Conservation (phyloP, 35 echinoderm and acorn worm genomes). For the Patiria miniata region DNA sequence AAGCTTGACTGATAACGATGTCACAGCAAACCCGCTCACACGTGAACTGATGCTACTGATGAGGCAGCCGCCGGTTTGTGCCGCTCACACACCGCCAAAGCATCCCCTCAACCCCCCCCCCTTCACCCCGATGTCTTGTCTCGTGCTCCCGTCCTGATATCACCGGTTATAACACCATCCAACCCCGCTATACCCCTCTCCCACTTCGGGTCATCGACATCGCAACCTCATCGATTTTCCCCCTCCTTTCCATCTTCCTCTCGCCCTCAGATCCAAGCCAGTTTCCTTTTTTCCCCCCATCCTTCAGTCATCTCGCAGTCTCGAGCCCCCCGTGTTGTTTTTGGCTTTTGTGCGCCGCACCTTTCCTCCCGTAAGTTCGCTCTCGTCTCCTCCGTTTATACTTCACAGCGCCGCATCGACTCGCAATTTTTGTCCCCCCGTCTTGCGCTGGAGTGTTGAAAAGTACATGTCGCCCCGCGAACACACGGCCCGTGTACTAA, state of each 20-base stretch:
- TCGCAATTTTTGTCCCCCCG: no score
- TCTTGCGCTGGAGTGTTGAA: not conserved
- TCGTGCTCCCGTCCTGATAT: no score
- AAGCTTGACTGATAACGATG: no score
- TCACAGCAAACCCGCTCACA: not conserved
- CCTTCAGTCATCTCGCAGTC: not conserved
- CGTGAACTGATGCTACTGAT: not conserved
- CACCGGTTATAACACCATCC: no score
- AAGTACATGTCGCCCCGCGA: constrained; percentile 8
- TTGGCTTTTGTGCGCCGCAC: no score
- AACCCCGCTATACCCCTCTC: not conserved
- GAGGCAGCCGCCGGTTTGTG: not conserved
- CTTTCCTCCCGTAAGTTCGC: no score
- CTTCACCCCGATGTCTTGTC: not conserved
- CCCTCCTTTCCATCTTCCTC: not conserved
- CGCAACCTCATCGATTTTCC: not conserved
- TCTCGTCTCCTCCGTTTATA: no score
- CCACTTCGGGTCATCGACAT: constrained; percentile 16
- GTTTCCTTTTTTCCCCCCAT: not conserved
- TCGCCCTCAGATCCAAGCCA: not conserved
- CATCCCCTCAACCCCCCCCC: not conserved
- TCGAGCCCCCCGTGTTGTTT: not conserved
- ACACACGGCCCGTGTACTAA: not conserved
- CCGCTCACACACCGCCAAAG: not conserved
- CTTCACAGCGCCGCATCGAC: no score